Evolutionary conservation across 2,888 invertebrate species (phyloP).

Genomic region (Ormyrus thymus): DNA sequence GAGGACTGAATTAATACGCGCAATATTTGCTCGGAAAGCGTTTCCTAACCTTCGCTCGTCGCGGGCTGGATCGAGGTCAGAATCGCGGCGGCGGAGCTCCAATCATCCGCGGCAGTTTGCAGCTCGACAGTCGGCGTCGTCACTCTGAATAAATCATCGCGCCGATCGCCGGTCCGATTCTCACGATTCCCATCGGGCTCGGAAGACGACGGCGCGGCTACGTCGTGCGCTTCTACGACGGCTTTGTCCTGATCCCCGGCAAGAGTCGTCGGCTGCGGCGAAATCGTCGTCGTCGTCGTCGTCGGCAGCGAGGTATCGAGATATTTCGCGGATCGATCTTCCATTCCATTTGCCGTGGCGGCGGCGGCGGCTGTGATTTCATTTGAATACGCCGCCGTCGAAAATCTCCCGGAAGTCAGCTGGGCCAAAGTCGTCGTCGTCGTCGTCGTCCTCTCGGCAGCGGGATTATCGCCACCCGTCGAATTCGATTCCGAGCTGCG

Average conservation of each 20-base stretch:
- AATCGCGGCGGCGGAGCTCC: neutral
- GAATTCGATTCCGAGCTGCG: constrained; percentile 25
- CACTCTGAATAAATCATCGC: constrained; percentile 29
- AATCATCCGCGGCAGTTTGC: constrained; percentile 1
- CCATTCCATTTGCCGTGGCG: constrained; percentile 39
- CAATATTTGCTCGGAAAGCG: no score
- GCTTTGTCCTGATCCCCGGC: neutral
- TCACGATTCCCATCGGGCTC: neutral
- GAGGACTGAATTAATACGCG: no score
- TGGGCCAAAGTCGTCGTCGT: constrained; percentile 18
- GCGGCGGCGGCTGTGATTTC: constrained; percentile 33
- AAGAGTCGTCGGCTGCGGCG: neutral
- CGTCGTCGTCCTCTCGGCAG: neutral
- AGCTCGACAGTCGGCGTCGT: neutral
- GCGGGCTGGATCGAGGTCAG: neutral
- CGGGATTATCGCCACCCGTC: neutral
- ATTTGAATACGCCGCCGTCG: constrained; percentile 43
- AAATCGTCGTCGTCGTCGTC: neutral
- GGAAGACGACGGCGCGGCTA: neutral
- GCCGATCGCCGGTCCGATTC: constrained; percentile 17
- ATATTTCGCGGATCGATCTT: constrained; percentile 47
- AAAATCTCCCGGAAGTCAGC: constrained; percentile 18
- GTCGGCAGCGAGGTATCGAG: neutral
- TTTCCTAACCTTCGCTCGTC: constrained; percentile 19
- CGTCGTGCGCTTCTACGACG: neutral